Evolutionary conservation across 2,797 vertebrate genomes (phyloP).

Genomic region (Galago senegalensis): DNA sequence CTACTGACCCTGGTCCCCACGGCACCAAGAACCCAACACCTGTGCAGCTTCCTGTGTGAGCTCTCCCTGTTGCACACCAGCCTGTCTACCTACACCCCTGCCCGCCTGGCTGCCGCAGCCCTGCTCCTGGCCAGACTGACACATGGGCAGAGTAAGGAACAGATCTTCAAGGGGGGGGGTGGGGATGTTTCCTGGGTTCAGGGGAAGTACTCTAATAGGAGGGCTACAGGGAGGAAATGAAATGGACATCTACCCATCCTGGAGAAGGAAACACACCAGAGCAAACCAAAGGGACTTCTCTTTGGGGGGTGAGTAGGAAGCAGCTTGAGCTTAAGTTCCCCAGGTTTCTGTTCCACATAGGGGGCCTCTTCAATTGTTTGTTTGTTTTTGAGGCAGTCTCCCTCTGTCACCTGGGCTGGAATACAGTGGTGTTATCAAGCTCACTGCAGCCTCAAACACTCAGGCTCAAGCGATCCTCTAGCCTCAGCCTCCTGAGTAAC

Average conservation of each 20-base stretch:
- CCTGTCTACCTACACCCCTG: slow-evolving; percentile 91
- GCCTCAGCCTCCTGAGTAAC: too few relatives aligned
- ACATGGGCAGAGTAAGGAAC: slow-evolving; percentile 93
- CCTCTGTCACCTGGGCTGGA: too few relatives aligned
- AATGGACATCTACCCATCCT: accelerated
- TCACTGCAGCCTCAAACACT: too few relatives aligned
- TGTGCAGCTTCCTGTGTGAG: slow-evolving; percentile 97
- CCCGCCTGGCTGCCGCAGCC: slow-evolving; percentile 93
- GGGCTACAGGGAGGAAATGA: background rate
- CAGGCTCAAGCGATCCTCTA: too few relatives aligned
- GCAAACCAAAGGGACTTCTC: background rate
- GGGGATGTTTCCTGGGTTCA: background rate
- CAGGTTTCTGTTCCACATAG: background rate
- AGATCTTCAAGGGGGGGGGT: background rate
- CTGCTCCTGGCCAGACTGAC: slow-evolving; percentile 94
- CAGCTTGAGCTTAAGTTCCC: background rate
- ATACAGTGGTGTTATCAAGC: too few relatives aligned
- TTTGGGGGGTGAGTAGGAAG: too few relatives aligned
- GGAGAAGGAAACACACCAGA: background rate
- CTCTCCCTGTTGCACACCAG: slow-evolving; percentile 95
- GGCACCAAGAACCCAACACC: slow-evolving; percentile 92
- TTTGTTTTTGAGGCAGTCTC: too few relatives aligned
- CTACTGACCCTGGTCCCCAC: slow-evolving; percentile 91
- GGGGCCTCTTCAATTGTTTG: background rate
- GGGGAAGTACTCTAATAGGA: background rate